Percentiles rank a stretch among this genome's conserved stretches.
These are phyloP conservation scores for Gerris lacustris DNA, from an alignment of 2,888 invertebrate species.

Conservation along the genomic window DNA sequence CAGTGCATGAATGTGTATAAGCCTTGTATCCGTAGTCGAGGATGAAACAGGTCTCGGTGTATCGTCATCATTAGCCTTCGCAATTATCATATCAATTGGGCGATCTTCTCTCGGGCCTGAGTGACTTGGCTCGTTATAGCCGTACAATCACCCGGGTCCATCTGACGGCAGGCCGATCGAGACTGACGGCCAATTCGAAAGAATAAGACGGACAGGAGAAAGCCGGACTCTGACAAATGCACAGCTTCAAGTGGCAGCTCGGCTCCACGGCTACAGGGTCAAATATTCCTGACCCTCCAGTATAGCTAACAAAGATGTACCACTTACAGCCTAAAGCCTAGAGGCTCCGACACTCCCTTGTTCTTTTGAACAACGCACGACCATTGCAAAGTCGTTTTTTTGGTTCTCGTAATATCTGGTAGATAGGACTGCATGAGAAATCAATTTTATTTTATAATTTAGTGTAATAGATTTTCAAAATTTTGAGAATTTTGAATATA, in stretches of 20 bases:
- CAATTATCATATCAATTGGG: slow-evolving; percentile 5
- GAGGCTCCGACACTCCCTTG: too few relatives aligned
- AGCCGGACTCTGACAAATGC: slow-evolving; percentile 5
- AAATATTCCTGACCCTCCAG: slow-evolving; percentile 1
- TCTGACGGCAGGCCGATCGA: not conserved
- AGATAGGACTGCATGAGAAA: too few relatives aligned
- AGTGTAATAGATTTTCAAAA: too few relatives aligned
- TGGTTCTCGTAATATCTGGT: too few relatives aligned
- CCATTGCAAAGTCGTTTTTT: too few relatives aligned
- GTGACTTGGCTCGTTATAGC: not conserved
- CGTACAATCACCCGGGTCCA: not conserved
- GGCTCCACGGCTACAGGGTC: not conserved
- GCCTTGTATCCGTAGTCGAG: not conserved
- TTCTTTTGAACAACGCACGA: too few relatives aligned
- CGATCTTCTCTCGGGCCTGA: not conserved
- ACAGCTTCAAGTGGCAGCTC: not conserved
- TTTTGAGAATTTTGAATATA: too few relatives aligned
- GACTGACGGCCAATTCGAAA: not conserved
- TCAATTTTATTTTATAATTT: too few relatives aligned
- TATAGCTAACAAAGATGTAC: slow-evolving; percentile 1
- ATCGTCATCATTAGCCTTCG: slow-evolving; percentile 2
- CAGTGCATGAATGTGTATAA: not conserved
- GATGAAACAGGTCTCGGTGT: not conserved
- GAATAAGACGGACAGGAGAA: slow-evolving; percentile 2
- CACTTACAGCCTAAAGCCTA: not conserved